Evolutionary conservation across 2,888 invertebrate species (phyloP), one percentile per base, ranked within the genome.

Genomic region (Eilema caniola): DNA sequence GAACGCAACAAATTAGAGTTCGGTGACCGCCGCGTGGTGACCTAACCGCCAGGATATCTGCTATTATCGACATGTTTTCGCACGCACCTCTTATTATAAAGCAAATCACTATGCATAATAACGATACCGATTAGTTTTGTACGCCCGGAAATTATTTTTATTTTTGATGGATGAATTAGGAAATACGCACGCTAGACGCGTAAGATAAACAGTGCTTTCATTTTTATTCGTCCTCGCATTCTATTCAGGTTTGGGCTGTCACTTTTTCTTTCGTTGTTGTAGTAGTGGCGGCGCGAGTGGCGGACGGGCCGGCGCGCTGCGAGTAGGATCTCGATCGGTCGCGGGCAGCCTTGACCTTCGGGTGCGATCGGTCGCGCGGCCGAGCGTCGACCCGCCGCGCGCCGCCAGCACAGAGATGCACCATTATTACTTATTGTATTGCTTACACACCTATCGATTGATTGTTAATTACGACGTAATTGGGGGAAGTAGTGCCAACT

Each of bases 171-270:
- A 41, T 57, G 63, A 67, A 77, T 72, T 73, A 69, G 76, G 76
- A 82, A 79, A 78, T 80, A 67, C 70, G 80, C 66, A 83, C 79
- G 80, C 77, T 85, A 82, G 83, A 82, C 76, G 80, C 74, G 78
- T 75, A 81, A 88, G 81, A 85, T 87, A 88, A 86, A 84, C 81
- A 84, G 79, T 89, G 94, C 95, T 95, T 95, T 95, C 95, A 92
- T 94, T 95, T 95, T 95, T 95, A 93, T 92, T 88, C 92, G 95
- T 93, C 94, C 94, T 92, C 91, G 90, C 89, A 90, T 91, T 92
- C 93, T 93, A 92, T 93, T 94, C 93, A 92, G 93, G 94, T 94
- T 94, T 92, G 91, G 93, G 89, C 90, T 90, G 93, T 94, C 94
- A 95, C 95, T 95, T 95, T 95, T 95, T 95, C 91, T 95, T 95